phyloP scores from a whole-genome alignment of 2,113 vertebrate species.

The Platysteira castanea region DNA sequence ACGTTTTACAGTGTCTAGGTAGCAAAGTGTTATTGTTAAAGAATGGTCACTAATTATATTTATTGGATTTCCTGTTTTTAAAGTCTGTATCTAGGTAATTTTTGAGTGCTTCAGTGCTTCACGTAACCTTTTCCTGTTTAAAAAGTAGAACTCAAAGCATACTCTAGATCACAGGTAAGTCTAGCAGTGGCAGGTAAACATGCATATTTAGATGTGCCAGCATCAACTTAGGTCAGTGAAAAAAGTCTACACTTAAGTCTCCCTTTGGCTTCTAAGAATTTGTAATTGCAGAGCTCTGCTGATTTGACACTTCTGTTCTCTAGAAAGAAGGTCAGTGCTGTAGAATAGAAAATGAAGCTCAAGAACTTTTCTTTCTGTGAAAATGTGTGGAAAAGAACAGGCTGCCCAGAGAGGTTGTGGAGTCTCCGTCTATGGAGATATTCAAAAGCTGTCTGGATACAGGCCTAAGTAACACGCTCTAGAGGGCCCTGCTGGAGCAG shows the following conservation, averaged over 20 bases:
- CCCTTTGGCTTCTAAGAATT: background rate
- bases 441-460: background rate
- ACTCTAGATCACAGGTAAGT: background rate
- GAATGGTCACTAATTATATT: background rate
- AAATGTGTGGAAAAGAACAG: background rate
- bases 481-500: background rate
- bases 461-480: background rate
- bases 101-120: background rate
- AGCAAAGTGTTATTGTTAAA: background rate
- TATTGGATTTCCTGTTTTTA: background rate
- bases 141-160: background rate
- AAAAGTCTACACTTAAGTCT: background rate
- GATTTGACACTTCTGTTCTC: background rate
- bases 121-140: background rate
- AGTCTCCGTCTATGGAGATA: background rate
- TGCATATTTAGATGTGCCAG: background rate
- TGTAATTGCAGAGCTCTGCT: background rate
- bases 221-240: background rate
- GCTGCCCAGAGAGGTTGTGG: background rate
- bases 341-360: background rate
- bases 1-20: background rate
- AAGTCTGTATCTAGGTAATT: background rate
- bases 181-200: background rate
- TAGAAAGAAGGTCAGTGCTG: background rate
- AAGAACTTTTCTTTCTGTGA: background rate